phyloP scores from a whole-genome alignment of 2,113 vertebrate genomes.

The Pseudopodoces humilis region DNA sequence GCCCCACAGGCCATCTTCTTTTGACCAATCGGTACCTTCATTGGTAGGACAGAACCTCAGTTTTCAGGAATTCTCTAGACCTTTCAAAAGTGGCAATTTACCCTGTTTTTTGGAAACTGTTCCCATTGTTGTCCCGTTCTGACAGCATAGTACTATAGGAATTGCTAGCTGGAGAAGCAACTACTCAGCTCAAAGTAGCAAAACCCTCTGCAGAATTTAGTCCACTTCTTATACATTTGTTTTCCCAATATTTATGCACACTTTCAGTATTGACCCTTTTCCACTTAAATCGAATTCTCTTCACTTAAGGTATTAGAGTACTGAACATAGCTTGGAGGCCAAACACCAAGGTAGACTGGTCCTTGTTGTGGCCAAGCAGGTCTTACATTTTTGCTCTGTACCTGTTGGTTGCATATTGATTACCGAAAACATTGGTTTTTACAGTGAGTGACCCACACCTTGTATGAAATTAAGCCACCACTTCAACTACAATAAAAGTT shows the following conservation, averaged over 20 bases:
- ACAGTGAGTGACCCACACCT: background rate
- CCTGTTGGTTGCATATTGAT: background rate
- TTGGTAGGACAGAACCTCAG: rapidly evolving
- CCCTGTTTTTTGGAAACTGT: background rate
- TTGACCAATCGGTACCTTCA: background rate
- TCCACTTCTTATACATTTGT: background rate
- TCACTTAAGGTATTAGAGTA: background rate
- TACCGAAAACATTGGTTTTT: background rate
- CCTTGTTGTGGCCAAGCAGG: background rate
- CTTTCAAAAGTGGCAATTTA: background rate
- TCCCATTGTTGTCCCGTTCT: background rate
- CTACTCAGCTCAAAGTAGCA: background rate
- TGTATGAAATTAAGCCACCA: background rate
- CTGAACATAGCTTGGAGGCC: background rate
- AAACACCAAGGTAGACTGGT: background rate
- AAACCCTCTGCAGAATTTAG: background rate
- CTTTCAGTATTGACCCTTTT: background rate
- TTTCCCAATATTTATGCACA: background rate
- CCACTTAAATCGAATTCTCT: background rate
- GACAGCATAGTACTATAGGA: rapidly evolving
- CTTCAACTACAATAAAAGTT: background rate
- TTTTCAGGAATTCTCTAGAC: background rate
- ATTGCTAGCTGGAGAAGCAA: background rate
- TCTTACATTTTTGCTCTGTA: background rate
- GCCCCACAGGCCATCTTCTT: background rate